Conservation (phyloP, 2,113 vertebrate genomes). For the Zonotrichia leucophrys region DNA sequence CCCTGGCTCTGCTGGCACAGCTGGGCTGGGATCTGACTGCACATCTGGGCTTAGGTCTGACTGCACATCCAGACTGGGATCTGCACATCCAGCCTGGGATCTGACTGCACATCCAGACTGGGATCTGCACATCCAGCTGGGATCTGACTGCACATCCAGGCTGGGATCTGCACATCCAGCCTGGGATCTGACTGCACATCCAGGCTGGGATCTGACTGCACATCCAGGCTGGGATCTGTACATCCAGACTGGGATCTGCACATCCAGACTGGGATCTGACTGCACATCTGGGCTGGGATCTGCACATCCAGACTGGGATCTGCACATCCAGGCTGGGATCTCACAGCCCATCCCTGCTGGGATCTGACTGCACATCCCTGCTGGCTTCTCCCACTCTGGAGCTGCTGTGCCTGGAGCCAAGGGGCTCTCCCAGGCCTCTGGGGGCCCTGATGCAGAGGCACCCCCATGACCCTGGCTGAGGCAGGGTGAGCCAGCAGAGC, state of each 20-base stretch:
- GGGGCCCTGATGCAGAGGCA: fast-evolving
- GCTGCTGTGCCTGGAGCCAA: neutral
- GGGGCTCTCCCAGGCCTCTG: neutral
- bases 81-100: neutral
- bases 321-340: neutral
- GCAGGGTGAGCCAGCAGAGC: neutral
- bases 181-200: neutral
- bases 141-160: no score
- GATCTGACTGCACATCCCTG: neutral
- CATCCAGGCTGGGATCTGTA: neutral
- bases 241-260: no score
- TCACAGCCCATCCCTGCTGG: neutral
- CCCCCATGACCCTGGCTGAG: neutral
- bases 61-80: no score
- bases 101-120: neutral
- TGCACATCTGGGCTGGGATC: neutral
- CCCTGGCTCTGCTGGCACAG: neutral
- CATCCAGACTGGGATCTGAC: neutral
- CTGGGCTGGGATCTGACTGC: no score
- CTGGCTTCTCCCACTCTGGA: fast-evolving
- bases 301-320: no score
- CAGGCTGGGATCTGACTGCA: neutral
- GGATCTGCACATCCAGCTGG: no score
- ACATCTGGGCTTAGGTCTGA: neutral
- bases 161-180: neutral